Base-by-base conservation (phyloP, 2,888 invertebrate species). In the Epiblema foenella region DNA sequence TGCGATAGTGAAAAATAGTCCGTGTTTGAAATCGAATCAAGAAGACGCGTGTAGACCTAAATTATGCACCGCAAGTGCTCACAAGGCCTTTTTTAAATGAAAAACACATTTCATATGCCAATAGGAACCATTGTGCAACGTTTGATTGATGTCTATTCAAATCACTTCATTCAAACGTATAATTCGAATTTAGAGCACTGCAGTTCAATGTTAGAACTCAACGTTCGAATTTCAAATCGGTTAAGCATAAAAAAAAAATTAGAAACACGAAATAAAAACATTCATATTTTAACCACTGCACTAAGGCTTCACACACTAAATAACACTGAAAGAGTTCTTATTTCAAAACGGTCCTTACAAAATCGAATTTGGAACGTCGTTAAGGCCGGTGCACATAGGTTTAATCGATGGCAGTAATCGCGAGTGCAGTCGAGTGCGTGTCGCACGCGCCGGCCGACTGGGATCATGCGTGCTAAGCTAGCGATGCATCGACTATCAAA, bases 401-500 rank as follows among this genome's bases (percentile, higher is more conserved):
- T 68, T 59, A 68, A 75, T 81, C 78, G 79, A 77, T 75, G 72
- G 70, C 74, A 68, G 76, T 74, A 74, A 75, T 66, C 65, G 81
- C 81, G 78, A 79, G 79, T 86, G 82, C 85, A 82, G 64, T 64
- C 39, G 15, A 64, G 87, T 87, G 87, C 87, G 85, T 88, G 90
- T 85, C 86, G 88, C 89, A 89, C 89, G 90, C 88, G 89, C 89
- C 84, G 79, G 78, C 78, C 86, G 83, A 91, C 90, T 90, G 91
- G 82, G 82, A 76, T 79, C 85, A 83, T 87, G 90, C 88, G 89
- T 86, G 87, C 76, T 80, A 83, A 75, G 83, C 86, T 86, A 87
- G 86, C 88, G 87, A 85, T 90, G 90, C 90, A 90, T 83, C 85
- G 83, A 88, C 89, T 90, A 89, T 90, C 91, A 89, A 91, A 90